Evolutionary conservation across 2,113 vertebrate genomes (phyloP).

Genomic region (Cyprinodon brontotheroides): DNA sequence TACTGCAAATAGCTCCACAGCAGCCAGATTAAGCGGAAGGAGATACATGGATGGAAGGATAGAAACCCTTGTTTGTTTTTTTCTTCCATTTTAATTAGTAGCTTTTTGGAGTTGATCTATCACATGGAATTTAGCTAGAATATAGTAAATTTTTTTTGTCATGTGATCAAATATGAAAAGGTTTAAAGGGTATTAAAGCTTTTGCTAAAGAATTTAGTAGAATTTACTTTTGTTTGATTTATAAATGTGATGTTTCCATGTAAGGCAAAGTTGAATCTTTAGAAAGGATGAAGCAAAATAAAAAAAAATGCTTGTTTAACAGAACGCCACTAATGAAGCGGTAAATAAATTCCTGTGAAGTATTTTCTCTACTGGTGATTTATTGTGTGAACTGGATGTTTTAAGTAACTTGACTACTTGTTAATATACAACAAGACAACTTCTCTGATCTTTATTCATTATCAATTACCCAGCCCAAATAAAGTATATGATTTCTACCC

Average conservation of each 20-base stretch:
- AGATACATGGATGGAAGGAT: too few species aligned
- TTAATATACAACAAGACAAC: neutral
- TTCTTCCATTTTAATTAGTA: too few species aligned
- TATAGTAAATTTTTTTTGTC: too few species aligned
- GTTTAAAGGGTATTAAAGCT: neutral
- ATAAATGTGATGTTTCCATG: neutral
- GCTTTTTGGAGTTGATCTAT: too few species aligned
- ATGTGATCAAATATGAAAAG: neutral
- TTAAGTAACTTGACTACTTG: neutral
- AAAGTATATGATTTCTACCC: neutral
- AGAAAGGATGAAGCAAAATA: neutral
- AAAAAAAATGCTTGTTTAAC: neutral
- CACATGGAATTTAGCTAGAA: too few species aligned
- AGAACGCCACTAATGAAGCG: neutral
- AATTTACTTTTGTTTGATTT: neutral
- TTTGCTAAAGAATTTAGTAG: too few species aligned
- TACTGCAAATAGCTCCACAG: too few species aligned
- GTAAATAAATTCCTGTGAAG: neutral
- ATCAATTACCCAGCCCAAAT: neutral
- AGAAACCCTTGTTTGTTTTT: too few species aligned
- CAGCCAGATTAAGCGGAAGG: too few species aligned
- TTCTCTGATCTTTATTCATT: neutral
- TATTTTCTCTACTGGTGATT: neutral
- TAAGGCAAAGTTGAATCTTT: neutral
- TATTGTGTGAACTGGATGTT: slow-evolving; percentile 5